A percentile compares a stretch with the other conserved stretches of the same genome.
These are phyloP conservation scores for Oostethus manadensis DNA, from an alignment of 2,113 vertebrate genomes.

Conservation along the genomic window DNA sequence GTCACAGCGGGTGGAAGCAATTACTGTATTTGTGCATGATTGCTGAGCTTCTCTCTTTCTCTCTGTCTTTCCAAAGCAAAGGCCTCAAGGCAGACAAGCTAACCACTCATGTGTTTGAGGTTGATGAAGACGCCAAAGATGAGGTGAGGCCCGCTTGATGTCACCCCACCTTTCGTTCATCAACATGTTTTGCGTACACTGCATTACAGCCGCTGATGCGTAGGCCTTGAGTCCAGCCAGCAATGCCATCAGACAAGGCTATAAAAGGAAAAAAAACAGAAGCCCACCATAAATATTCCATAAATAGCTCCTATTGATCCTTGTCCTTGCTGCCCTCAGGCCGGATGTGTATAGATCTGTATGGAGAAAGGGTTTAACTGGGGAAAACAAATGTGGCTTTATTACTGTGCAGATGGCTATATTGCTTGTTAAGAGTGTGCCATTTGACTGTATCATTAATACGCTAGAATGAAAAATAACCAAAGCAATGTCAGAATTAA, in stretches of 20 bases:
- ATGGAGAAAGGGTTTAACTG: conserved; percentile 35
- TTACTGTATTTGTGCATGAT: conserved; percentile 15
- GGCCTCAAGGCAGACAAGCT: conserved; percentile 92
- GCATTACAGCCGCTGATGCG: background rate
- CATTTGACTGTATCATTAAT: background rate
- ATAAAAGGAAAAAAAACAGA: conserved; percentile 33
- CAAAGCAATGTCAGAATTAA: too few species aligned
- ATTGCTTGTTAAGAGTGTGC: background rate
- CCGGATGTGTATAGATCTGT: conserved; percentile 41
- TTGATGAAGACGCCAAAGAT: conserved; percentile 95
- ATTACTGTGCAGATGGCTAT: background rate
- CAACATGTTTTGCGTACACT: background rate
- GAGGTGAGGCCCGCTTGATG: conserved; percentile 56
- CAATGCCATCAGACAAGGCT: conserved; percentile 4
- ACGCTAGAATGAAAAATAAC: too few species aligned
- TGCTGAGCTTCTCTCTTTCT: conserved; percentile 3
- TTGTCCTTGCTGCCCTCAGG: background rate
- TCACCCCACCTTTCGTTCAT: background rate
- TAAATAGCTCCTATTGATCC: conserved; percentile 62
- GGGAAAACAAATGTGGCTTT: conserved; percentile 26
- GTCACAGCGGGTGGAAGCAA: background rate
- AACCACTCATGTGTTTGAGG: conserved; percentile 87
- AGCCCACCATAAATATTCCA: conserved; percentile 35
- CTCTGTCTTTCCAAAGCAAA: conserved; percentile 76
- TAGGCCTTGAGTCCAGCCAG: background rate